Base-by-base conservation (phyloP, 92 coral and sea anemone genomes). In the Isaurus tuberculatus region DNA sequence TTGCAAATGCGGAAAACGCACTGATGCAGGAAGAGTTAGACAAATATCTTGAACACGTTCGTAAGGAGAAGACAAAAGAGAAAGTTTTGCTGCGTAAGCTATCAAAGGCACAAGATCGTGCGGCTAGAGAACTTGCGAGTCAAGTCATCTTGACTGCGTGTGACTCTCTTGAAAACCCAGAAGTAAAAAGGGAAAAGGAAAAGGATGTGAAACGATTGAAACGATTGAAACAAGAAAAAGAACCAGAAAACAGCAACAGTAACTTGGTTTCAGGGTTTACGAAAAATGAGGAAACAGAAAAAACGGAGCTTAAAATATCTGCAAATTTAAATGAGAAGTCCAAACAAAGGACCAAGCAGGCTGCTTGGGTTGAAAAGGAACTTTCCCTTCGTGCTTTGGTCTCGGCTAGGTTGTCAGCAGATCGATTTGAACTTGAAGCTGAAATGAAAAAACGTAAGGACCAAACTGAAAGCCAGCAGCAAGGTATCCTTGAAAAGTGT, bases 351-450 rank as follows among this genome's bases (percentile, higher is more conserved):
- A 77, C 60, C 16, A 64, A 77, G 23, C 70, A 36, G 15, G 82
- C 82, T 0, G 51, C 82, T 33, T 77, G 82, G 82, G 82, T 34
- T n/a, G 23, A 34, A 60, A 60, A 65, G 14, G 82, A 89, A 25
- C 87, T 94, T 49, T 88, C 95, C 1, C 83, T 87, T 20, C 84
- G 81, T 37, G 93, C 91, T 63, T 65, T 87, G 17, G 70, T 89
- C 6, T 89, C 98, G 1, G 94, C 94, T n/a, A 83, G 80, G 68
- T 63, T 48, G 10, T 89, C 92, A 5, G 51, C 82, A 28, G 89
- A 77, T 27, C 81, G 92, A 63, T 73, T 89, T 70, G 92, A 89
- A 69, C 82, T 77, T 29, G 80, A 85, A 64, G 79, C 75, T 23
- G 81, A 65, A 46, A 60, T 89, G 17, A 75, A 83, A 40, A 70